phyloP scores from a whole-genome alignment of 2,888 invertebrate genomes.

The Dinocampus coccinellae region DNA sequence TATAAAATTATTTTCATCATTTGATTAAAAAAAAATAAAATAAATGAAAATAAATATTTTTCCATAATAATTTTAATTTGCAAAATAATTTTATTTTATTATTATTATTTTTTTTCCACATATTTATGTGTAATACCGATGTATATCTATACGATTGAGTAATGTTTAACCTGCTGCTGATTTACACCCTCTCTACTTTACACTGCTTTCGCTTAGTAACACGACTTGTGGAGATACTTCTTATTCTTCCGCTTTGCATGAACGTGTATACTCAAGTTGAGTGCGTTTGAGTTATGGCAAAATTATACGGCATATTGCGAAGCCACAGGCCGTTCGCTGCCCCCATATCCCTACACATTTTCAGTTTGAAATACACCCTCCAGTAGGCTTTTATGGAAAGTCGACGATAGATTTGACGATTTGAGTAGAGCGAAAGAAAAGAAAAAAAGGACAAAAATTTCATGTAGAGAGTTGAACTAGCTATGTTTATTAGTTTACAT shows the following conservation, averaged over 20 bases:
- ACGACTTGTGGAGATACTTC: background rate
- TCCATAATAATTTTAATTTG: too few relatives aligned
- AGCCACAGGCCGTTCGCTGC: constrained; percentile 11
- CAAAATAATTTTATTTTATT: background rate
- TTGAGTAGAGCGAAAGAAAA: background rate
- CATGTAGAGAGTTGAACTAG: background rate
- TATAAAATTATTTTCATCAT: too few relatives aligned
- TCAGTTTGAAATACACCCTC: background rate
- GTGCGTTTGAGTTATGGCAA: constrained; percentile 53
- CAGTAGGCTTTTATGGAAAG: background rate
- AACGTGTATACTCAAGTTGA: constrained; percentile 15
- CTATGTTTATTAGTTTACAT: background rate
- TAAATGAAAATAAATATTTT: too few relatives aligned
- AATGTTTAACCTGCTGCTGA: background rate
- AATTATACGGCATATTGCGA: constrained; percentile 62
- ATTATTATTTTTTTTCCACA: background rate
- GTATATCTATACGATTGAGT: background rate
- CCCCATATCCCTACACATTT: background rate
- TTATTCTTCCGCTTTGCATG: background rate
- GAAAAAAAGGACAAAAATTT: constrained; percentile 11
- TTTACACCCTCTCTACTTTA: constrained; percentile 36
- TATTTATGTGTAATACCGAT: background rate
- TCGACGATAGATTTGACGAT: constrained; percentile 18
- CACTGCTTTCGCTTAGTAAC: constrained; percentile 33
- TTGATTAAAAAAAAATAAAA: too few relatives aligned